Percentiles rank a stretch among this genome's conserved stretches.
Evolutionary conservation across 2,113 vertebrate genomes (phyloP).

Genomic region (Heptranchias perlo): DNA sequence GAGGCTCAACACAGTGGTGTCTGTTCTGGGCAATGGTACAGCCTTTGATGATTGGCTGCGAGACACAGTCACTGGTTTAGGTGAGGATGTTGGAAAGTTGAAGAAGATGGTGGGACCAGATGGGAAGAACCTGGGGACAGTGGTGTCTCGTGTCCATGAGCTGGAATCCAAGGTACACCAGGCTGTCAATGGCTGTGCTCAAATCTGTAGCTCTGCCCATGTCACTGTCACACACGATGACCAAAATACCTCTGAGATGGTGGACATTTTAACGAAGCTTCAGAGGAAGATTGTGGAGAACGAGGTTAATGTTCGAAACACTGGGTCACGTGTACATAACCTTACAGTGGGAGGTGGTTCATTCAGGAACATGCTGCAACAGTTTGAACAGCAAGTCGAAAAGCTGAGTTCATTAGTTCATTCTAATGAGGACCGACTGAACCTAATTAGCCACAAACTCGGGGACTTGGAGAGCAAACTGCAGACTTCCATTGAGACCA

Average conservation of each 20-base stretch:
- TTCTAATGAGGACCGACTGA: slow-evolving; percentile 52
- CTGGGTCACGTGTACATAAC: slow-evolving; percentile 61
- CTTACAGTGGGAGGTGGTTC: slow-evolving; percentile 64
- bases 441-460: slow-evolving; percentile 51
- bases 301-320: slow-evolving; percentile 58
- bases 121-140: slow-evolving; percentile 48
- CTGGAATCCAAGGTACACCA: slow-evolving; percentile 58
- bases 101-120: slow-evolving; percentile 55
- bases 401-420: slow-evolving; percentile 54
- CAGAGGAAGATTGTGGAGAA: slow-evolving; percentile 64
- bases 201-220: slow-evolving; percentile 51
- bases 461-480: slow-evolving; percentile 54
- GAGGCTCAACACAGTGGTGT: slow-evolving; percentile 47
- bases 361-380: slow-evolving; percentile 52
- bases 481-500: slow-evolving; percentile 40
- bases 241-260: slow-evolving; percentile 44
- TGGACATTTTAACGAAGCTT: slow-evolving; percentile 61
- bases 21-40: slow-evolving; percentile 38
- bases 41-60: slow-evolving; percentile 42
- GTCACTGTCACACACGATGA: slow-evolving; percentile 37
- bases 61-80: slow-evolving; percentile 54
- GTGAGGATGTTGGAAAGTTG: slow-evolving; percentile 56
- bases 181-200: slow-evolving; percentile 57
- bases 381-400: slow-evolving; percentile 53
- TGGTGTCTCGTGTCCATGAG: slow-evolving; percentile 48